These are phyloP conservation scores for Lasioglossum lativentre DNA, from an alignment of 2,888 invertebrate species.

Conservation along the genomic window DNA sequence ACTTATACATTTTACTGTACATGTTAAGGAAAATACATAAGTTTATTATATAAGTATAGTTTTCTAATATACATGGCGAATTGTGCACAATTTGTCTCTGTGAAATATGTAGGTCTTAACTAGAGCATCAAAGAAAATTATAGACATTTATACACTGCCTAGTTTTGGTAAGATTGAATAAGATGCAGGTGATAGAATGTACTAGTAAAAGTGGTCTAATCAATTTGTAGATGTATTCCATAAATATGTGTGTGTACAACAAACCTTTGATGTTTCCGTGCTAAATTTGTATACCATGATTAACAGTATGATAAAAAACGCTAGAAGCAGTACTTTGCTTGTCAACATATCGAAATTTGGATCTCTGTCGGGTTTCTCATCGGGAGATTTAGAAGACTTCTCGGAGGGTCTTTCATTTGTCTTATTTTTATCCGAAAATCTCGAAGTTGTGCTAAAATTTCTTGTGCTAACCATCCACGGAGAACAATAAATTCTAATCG, in stretches of 20 bases:
- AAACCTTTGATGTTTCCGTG: slow-evolving; percentile 13
- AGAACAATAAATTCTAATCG: slow-evolving; percentile 24
- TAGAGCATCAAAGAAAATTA: neutral
- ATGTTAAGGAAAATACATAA: neutral
- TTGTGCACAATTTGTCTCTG: too few species aligned
- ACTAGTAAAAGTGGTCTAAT: neutral
- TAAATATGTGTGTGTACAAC: neutral
- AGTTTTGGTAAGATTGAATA: neutral
- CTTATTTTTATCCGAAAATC: slow-evolving; percentile 50
- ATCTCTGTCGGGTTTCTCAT: slow-evolving; percentile 68
- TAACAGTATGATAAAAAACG: neutral
- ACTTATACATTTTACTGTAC: neutral
- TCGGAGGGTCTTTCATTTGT: slow-evolving; percentile 9
- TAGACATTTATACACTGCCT: neutral
- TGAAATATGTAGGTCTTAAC: neutral
- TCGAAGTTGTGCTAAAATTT: slow-evolving; percentile 68
- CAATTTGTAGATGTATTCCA: neutral
- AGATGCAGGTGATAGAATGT: neutral
- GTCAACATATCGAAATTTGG: slow-evolving; percentile 68
- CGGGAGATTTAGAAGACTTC: slow-evolving; percentile 49
- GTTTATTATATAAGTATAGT: too few species aligned
- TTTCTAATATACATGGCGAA: neutral
- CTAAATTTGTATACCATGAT: neutral
- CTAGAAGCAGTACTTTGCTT: slow-evolving; percentile 30
- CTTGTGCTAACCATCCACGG: slow-evolving; percentile 44